phyloP scores from a whole-genome alignment of 2,113 vertebrate species.

The Pelecanus crispus region DNA sequence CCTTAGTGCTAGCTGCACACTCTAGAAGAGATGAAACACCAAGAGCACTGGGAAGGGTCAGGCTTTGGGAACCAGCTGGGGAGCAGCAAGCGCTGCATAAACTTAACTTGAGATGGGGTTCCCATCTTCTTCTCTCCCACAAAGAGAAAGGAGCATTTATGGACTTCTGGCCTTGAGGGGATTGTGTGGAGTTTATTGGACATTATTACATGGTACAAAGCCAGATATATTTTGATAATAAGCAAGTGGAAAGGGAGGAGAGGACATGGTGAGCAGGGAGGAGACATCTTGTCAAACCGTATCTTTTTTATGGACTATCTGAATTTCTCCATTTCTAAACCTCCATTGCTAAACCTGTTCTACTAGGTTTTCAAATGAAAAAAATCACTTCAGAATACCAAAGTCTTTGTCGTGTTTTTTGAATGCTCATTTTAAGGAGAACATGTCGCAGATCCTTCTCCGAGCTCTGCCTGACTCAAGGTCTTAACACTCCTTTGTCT shows the following conservation, averaged over 20 bases:
- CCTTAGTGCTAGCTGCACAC: not conserved
- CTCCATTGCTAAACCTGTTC: not conserved
- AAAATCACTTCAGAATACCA: not conserved
- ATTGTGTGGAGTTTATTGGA: not conserved
- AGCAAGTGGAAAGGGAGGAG: not conserved
- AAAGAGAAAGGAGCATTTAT: not conserved
- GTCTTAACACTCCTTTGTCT: not conserved
- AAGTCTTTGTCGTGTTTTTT: not conserved
- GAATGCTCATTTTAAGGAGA: not conserved
- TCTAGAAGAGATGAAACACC: not conserved
- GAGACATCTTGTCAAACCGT: not conserved
- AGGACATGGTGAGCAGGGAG: not conserved
- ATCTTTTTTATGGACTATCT: not conserved
- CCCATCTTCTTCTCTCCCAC: not conserved
- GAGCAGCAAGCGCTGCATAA: not conserved
- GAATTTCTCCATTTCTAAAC: not conserved
- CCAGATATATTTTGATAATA: not conserved
- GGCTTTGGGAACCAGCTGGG: not conserved
- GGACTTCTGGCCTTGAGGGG: not conserved
- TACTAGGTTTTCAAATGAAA: not conserved
- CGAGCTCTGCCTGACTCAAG: not conserved
- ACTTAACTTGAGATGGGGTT: not conserved
- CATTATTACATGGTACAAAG: not conserved
- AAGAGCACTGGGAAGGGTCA: fast-evolving
- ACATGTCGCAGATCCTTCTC: not conserved